Evolutionary conservation across 1,140 invertebrate species (phyloP), one percentile per base, ranked within the genome.

Genomic region (Heliconius melpomene): DNA sequence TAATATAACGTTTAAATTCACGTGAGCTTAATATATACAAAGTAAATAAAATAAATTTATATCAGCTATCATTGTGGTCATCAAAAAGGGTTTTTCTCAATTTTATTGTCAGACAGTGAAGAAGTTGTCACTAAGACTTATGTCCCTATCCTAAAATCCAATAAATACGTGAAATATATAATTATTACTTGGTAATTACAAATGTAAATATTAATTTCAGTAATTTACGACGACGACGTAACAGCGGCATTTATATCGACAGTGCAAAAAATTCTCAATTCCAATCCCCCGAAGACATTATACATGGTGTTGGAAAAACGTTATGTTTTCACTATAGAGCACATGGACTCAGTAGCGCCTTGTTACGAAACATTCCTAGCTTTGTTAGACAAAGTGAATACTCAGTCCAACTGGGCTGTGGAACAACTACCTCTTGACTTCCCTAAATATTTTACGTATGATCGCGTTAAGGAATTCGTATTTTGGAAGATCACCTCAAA

Each of bases 221-320:
- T 98, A 9, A 96, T 99, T 46, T 99, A 99, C 94, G 97, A 98
- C 89, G 97, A 98, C 82, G 95, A 96, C 79, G 95, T 98, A 32
- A 98, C 98, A 9, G 96, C 97, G 80, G 97, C 96, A 1, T 98
- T 98, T 87, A 95, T 98, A 2, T 92, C 95, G 16, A 97, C 97
- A 1, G 93, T 98, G 72, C 95, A 96, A 81, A 96, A 96, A 85
- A 93, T 98, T 11, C 91, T 98, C 52, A 93, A 93, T 38, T 94
- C 94, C 2, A 94, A 95, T 18, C 94, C 94, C 2, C 89, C 93
- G 57, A 97, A 97, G 92, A 95, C 92, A 9, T 91, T 97, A n/a
- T 98, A 97, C 82, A 94, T 98, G 36, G 97, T 97, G 6, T 87
- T 98, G 70, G 98, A 98, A 88, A 98, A 98, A 93, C 96, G 98